Evolutionary conservation across 2,888 invertebrate species (phyloP).

Genomic region (Lycocerus yunnanus): DNA sequence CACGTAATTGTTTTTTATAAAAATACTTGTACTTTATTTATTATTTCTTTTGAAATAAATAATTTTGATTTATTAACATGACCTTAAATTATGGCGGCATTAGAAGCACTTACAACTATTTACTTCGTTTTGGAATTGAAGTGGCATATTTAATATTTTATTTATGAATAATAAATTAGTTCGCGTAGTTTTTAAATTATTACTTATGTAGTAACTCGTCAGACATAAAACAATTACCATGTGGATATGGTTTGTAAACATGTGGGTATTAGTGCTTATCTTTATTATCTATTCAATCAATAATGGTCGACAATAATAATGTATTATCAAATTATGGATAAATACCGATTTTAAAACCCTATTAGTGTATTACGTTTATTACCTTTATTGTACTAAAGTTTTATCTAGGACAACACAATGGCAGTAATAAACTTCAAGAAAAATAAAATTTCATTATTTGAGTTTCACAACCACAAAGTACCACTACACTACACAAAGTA

Average conservation of each 20-base stretch:
- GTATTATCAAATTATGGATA: neutral
- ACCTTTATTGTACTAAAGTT: no score
- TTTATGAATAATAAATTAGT: neutral
- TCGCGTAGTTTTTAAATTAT: neutral
- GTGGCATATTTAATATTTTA: no score
- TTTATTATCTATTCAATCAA: neutral
- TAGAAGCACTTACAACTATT: no score
- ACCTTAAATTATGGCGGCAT: no score
- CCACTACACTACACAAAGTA: no score
- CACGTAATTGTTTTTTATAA: no score
- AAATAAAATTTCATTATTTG: neutral
- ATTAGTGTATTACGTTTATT: neutral
- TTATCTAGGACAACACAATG: neutral
- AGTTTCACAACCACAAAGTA: no score
- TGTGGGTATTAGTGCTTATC: neutral
- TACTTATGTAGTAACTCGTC: neutral
- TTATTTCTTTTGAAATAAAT: no score
- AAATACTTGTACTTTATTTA: no score
- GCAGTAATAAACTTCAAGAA: neutral
- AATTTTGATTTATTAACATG: no score
- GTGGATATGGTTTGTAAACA: neutral
- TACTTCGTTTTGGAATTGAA: no score
- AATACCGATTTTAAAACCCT: neutral
- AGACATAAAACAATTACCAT: neutral
- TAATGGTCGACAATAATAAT: neutral